Base-by-base conservation (phyloP, 2,113 vertebrate species). In the Corydoras sp. region DNA sequence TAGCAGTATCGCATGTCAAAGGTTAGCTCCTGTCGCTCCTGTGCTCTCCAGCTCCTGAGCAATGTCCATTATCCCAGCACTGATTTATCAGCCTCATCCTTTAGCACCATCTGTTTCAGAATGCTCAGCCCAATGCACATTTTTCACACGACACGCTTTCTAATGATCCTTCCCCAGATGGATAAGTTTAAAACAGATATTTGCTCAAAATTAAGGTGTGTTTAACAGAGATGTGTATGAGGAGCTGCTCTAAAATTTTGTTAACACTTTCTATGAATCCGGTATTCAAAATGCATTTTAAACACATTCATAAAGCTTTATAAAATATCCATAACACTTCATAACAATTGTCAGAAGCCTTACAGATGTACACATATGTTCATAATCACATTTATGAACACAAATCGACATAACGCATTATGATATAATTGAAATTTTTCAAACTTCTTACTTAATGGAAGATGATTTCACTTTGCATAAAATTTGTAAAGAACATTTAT, bases 21-120 rank as follows among this genome's bases (percentile, higher is more conserved):
- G 58, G 35, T 68, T 55, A 43, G 30, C 13, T 69, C 48, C 55
- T 9, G n/a, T 65, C 35, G 35, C 67, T 62, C 65, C 55, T 58
- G n/a, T 49, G 5, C 48, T 10, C 29, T 50, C 51, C 29, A 18
- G 48, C 50, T 56, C 65, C 31, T 60, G 7, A 61, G 67, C 18
- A 43, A 30, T 67, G 71, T 48, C 14, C 49, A 60, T 54, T 71
- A 71, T 61, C 51, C 31, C 18, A 72, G 35, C 51, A 72, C 67
- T 62, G 71, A 4, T 61, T 48, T 58, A 72, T 67, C 48, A 69
- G 59, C 59, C 56, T 63, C 5, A 43, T 67, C 35, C 64, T 32
- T 64, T 18, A n/a, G n/a, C 56, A 7, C 29, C 64, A 62, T 77
- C 76, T 77, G 76, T 59, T 58, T 72, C 29, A 51, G 4, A 70